These are phyloP conservation scores for Corythaixoides concolor DNA, from an alignment of 2,113 vertebrate species.

Conservation along the genomic window DNA sequence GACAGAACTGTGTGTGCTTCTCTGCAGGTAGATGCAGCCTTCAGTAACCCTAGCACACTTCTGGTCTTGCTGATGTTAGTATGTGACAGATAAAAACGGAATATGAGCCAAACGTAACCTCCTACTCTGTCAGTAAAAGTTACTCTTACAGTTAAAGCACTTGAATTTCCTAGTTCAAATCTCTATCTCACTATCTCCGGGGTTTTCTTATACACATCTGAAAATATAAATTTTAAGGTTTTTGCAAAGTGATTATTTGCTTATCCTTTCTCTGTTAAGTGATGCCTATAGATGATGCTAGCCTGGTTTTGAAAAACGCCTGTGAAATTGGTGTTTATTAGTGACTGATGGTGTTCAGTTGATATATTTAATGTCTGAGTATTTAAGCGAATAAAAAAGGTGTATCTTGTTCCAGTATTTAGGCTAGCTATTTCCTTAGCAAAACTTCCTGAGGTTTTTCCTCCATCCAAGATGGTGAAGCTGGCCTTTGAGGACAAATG, in stretches of 20 bases:
- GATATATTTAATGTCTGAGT: not conserved
- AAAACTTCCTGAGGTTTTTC: not conserved
- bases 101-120: not conserved
- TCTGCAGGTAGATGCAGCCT: not conserved
- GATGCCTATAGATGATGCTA: not conserved
- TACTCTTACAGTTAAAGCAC: not conserved
- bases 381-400: accelerated
- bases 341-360: not conserved
- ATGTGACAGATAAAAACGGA: not conserved
- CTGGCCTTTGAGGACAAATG: not conserved
- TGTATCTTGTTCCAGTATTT: not conserved
- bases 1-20: not conserved
- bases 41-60: not conserved
- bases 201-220: not conserved
- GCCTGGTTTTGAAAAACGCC: not conserved
- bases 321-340: not conserved
- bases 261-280: not conserved
- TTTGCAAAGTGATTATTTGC: not conserved
- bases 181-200: not conserved
- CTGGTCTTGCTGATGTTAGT: not conserved
- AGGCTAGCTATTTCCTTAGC: not conserved
- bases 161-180: not conserved
- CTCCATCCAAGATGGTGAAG: not conserved
- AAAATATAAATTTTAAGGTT: not conserved
- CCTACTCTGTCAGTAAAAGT: not conserved